A percentile compares a stretch with the other conserved stretches of the same genome.
These are phyloP conservation scores for Homarus americanus DNA, from an alignment of 1,140 invertebrate species.

Conservation along the genomic window DNA sequence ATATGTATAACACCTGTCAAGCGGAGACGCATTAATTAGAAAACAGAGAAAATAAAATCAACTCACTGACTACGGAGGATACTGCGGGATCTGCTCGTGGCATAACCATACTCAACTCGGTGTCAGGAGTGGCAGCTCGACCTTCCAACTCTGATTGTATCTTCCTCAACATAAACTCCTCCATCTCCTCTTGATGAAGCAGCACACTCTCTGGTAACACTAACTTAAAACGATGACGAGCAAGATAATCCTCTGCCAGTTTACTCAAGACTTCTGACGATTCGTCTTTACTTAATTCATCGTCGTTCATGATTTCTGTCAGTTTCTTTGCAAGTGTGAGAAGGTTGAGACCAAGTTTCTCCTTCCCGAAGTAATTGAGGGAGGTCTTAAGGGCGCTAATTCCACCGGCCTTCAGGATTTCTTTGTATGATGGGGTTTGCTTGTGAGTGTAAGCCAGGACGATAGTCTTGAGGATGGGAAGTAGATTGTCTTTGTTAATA, in stretches of 20 bases:
- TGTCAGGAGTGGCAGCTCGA: constrained; percentile 39
- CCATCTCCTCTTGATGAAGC: constrained; percentile 66
- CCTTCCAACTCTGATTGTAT: constrained; percentile 39
- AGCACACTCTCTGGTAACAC: constrained; percentile 72
- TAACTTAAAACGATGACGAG: constrained; percentile 68
- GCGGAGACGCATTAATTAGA: no score
- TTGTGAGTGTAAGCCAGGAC: constrained; percentile 63
- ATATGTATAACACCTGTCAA: no score
- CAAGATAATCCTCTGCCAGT: constrained; percentile 67
- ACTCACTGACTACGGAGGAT: constrained; percentile 55
- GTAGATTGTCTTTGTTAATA: constrained; percentile 68
- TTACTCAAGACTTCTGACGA: constrained; percentile 54
- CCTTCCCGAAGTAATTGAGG: constrained; percentile 60
- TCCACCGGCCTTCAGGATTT: constrained; percentile 68
- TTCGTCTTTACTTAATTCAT: constrained; percentile 20
- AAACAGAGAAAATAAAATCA: not conserved
- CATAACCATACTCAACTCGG: constrained; percentile 35
- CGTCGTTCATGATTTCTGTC: constrained; percentile 80
- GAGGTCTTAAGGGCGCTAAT: constrained; percentile 64
- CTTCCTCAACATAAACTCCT: constrained; percentile 51
- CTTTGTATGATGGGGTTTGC: constrained; percentile 58
- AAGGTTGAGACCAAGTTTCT: constrained; percentile 62
- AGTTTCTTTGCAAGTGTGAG: constrained; percentile 78
- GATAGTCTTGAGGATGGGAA: constrained; percentile 65
- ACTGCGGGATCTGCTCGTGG: constrained; percentile 41